phyloP scores from a whole-genome alignment of 2,888 invertebrate genomes.

The Rapana venosa region DNA sequence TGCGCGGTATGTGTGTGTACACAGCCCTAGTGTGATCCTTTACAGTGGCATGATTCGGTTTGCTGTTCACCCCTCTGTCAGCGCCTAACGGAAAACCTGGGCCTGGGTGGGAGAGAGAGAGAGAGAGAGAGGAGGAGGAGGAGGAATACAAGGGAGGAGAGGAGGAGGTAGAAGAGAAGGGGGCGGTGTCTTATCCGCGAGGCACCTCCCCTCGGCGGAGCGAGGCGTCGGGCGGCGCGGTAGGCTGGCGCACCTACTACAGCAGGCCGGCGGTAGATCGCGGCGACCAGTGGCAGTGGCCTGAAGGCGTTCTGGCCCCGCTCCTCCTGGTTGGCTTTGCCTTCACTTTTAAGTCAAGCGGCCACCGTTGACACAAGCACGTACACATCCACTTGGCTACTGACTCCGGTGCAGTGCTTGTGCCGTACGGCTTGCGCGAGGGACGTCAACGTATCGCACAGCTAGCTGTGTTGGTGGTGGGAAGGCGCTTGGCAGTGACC shows the following conservation, averaged over 20 bases:
- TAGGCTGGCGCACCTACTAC: slow-evolving; percentile 26
- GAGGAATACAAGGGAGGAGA: not conserved
- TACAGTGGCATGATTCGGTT: not conserved
- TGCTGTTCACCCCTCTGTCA: not conserved
- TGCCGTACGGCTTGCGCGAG: slow-evolving; percentile 22
- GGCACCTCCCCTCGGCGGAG: slow-evolving; percentile 43
- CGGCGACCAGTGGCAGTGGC: slow-evolving; percentile 9
- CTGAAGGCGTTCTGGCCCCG: slow-evolving; percentile 15
- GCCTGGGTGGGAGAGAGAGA: not conserved
- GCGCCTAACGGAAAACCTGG: not conserved
- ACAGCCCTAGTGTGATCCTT: not conserved
- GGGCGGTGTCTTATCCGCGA: slow-evolving; percentile 19
- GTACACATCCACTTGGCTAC: slow-evolving; percentile 35
- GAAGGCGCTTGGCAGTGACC: not conserved
- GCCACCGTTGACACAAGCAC: slow-evolving; percentile 34
- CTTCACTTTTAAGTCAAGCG: slow-evolving; percentile 35
- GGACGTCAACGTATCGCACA: slow-evolving; percentile 24
- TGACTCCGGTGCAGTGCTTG: not conserved
- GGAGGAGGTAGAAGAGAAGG: not conserved
- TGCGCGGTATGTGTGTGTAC: not conserved
- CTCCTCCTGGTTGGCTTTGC: slow-evolving; percentile 23
- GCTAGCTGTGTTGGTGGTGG: not conserved
- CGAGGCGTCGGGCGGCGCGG: not conserved
- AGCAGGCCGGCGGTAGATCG: not conserved
- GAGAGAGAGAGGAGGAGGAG: not conserved